Base-by-base conservation (phyloP, 1,140 invertebrate genomes). In the Meloidogyne floridensis region DNA sequence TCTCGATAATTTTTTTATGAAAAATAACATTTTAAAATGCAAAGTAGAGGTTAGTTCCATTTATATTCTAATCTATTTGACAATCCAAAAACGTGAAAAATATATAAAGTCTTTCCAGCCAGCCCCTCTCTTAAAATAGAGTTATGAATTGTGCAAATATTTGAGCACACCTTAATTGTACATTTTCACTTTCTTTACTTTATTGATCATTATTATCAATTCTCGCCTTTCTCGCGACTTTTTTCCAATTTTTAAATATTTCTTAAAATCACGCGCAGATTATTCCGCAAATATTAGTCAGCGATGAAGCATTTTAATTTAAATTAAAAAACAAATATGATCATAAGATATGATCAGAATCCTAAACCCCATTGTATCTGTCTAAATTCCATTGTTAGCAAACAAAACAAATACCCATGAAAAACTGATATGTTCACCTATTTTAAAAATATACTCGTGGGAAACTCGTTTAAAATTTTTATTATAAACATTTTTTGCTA, bases 121-220 rank as follows among this genome's bases (percentile, higher is more conserved):
- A 54, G 15, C 18, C 43, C 18, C 15, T 43, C 72, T 73, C 13
- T 73, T 73, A n/a, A n/a, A n/a, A 51, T n/a, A 54, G n/a, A 74
- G 13, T 72, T 72, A 9, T 32, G 72, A 47, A 47, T 65, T 65
- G 59, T 65, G 59, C n/a, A 65, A 65, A 65, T 65, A 65, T 65
- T 65, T 65, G 59, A 65, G n/a, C 59, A 65, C 59, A n/a, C 72
- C 72, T 47, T 74, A 51, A 51, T 74, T 47, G 72, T 74, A 54
- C 43, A 54, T 54, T 53, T 54, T 54, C 72, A 51, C 72, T 54
- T 74, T 54, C 72, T 15, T 51, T 74, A 74, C 59, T 74, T 47
- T 47, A 74, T 74, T 47, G 72, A 47, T 74, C 13, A n/a, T 74
- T 51, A 74, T 74, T 74, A 74, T 51, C 43, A 74, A 51, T 74